phyloP scores from a whole-genome alignment of 1,140 invertebrate species.

The Temnothorax curvispinosus region DNA sequence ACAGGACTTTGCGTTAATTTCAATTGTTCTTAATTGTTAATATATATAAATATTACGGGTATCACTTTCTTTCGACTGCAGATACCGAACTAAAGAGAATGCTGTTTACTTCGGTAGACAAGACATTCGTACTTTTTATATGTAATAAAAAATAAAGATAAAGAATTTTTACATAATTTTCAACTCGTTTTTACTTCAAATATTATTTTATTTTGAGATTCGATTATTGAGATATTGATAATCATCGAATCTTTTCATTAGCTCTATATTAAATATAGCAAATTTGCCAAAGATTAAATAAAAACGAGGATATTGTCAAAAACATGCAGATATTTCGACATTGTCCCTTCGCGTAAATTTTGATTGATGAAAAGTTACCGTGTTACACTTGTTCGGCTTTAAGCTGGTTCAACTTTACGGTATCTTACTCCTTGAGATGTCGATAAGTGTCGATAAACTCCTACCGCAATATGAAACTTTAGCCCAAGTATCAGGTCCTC shows the following conservation, averaged over 20 bases:
- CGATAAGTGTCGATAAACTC: conserved; percentile 51
- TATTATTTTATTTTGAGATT: neutral
- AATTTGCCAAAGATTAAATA: neutral
- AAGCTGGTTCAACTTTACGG: conserved; percentile 34
- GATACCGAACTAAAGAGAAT: neutral
- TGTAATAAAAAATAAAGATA: neutral
- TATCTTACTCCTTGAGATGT: conserved; percentile 48
- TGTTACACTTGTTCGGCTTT: conserved; percentile 44
- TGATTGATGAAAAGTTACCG: conserved; percentile 27
- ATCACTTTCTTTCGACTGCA: neutral
- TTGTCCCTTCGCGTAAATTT: neutral
- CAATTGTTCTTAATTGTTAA: neutral
- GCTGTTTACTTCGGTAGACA: neutral
- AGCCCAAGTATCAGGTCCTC: conserved; percentile 26
- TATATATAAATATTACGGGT: too few species aligned
- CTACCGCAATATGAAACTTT: conserved; percentile 35
- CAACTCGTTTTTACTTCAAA: neutral
- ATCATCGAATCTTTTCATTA: neutral
- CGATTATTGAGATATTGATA: neutral
- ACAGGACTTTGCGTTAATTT: conserved; percentile 19
- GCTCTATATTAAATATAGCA: neutral
- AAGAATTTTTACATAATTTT: neutral
- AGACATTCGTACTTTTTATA: neutral
- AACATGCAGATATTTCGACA: neutral
- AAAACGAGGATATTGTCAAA: neutral